phyloP scores from a whole-genome alignment of 1,140 invertebrate genomes.

The Lepidurus couesii region DNA sequence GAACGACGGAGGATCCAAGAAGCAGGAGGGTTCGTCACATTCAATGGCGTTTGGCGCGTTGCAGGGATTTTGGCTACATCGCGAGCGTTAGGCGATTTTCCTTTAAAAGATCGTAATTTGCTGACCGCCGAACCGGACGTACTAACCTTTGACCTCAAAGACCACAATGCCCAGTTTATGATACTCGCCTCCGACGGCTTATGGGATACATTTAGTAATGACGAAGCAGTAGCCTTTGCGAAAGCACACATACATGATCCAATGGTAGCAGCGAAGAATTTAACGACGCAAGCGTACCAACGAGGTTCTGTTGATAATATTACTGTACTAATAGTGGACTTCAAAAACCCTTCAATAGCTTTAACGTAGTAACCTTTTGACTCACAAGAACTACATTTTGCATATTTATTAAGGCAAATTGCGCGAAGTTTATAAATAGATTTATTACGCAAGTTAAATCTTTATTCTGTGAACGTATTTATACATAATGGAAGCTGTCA shows the following conservation, averaged over 20 bases:
- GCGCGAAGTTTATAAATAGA: not conserved
- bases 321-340: slow-evolving; percentile 84
- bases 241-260: slow-evolving; percentile 74
- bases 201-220: slow-evolving; percentile 92
- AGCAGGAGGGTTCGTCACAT: slow-evolving; percentile 87
- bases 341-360: slow-evolving; percentile 46
- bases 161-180: slow-evolving; percentile 77
- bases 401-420: not conserved
- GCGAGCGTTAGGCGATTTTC: slow-evolving; percentile 88
- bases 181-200: slow-evolving; percentile 90
- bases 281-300: slow-evolving; percentile 83
- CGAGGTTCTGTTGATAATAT: slow-evolving; percentile 93
- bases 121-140: slow-evolving; percentile 94
- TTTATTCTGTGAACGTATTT: slow-evolving; percentile 22
- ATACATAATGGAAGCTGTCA: not conserved
- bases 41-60: slow-evolving; percentile 93
- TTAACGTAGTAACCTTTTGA: not conserved
- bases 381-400: not conserved
- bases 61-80: slow-evolving; percentile 93
- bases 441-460: not conserved
- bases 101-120: slow-evolving; percentile 84
- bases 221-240: slow-evolving; percentile 84
- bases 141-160: slow-evolving; percentile 80
- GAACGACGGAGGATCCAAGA: slow-evolving; percentile 82
- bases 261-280: slow-evolving; percentile 79